These are phyloP conservation scores for Sesia apiformis DNA, from an alignment of 2,888 invertebrate genomes.

Conservation along the genomic window DNA sequence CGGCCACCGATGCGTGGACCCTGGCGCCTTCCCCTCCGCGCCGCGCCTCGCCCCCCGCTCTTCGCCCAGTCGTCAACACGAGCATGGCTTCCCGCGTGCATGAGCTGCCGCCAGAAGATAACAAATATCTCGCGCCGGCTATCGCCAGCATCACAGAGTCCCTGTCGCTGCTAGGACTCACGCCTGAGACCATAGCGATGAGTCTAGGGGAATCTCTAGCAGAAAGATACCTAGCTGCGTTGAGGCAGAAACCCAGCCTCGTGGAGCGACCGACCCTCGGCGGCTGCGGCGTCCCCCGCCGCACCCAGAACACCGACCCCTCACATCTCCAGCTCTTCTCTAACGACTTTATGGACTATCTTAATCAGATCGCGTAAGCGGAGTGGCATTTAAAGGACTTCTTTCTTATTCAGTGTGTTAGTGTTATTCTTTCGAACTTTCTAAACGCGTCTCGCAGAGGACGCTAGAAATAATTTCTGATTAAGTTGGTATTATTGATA, in stretches of 20 bases:
- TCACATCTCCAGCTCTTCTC: constrained; percentile 74
- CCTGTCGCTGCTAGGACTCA: constrained; percentile 54
- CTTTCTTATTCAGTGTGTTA: constrained; percentile 12
- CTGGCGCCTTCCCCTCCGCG: constrained; percentile 54
- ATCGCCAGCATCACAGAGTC: constrained; percentile 61
- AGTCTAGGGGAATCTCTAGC: constrained; percentile 65
- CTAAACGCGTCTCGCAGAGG: constrained; percentile 26
- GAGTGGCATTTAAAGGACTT: constrained; percentile 5
- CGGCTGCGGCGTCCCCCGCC: constrained; percentile 41
- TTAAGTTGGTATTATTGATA: constrained; percentile 73
- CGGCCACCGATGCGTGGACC: constrained; percentile 43
- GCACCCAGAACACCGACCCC: constrained; percentile 34
- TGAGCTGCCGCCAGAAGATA: constrained; percentile 24
- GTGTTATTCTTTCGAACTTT: constrained; percentile 28
- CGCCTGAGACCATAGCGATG: constrained; percentile 58
- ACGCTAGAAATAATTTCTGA: constrained; percentile 64
- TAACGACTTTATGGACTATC: constrained; percentile 76
- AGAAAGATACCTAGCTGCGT: constrained; percentile 53
- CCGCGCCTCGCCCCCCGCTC: constrained; percentile 55
- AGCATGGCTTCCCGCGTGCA: constrained; percentile 61
- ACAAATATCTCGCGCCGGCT: constrained; percentile 41
- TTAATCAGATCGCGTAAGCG: constrained; percentile 74
- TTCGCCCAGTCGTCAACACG: constrained; percentile 67
- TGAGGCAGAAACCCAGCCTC: constrained; percentile 51
- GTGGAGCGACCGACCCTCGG: constrained; percentile 26